Percentiles rank a stretch among this genome's conserved stretches.
Evolutionary conservation across 2,888 invertebrate species (phyloP).

Genomic region (Melolontha melolontha): DNA sequence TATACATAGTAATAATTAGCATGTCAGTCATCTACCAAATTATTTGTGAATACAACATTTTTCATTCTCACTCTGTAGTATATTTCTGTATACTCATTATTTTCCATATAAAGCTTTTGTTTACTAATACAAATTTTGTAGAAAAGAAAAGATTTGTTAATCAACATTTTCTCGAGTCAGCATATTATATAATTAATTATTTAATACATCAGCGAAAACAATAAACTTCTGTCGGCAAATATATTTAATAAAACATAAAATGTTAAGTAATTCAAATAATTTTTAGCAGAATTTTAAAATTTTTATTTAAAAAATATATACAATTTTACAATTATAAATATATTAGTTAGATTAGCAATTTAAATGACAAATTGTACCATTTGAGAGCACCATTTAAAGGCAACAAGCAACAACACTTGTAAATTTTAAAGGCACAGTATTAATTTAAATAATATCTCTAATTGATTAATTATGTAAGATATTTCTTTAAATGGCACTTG

Average conservation of each 20-base stretch:
- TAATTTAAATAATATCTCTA: not conserved
- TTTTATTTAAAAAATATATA: conserved; percentile 4
- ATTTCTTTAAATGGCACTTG: conserved; percentile 8
- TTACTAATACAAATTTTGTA: no score
- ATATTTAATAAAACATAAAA: not conserved
- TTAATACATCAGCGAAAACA: not conserved
- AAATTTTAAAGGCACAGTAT: conserved; percentile 2
- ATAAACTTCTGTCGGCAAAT: not conserved
- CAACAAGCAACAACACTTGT: not conserved
- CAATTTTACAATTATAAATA: conserved; percentile 9
- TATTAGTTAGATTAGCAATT: conserved; percentile 11
- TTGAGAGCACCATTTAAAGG: conserved; percentile 8
- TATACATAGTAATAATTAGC: no score
- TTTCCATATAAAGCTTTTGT: no score
- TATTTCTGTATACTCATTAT: no score
- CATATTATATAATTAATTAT: no score
- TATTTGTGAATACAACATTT: no score
- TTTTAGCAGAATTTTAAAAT: not conserved
- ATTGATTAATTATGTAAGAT: not conserved
- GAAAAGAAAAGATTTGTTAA: no score
- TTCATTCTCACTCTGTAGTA: no score
- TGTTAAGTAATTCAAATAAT: not conserved
- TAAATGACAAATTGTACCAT: not conserved
- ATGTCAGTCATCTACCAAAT: no score
- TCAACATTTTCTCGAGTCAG: no score